These are phyloP conservation scores for Idaea straminata DNA, from an alignment of 2,888 invertebrate genomes.

Conservation along the genomic window DNA sequence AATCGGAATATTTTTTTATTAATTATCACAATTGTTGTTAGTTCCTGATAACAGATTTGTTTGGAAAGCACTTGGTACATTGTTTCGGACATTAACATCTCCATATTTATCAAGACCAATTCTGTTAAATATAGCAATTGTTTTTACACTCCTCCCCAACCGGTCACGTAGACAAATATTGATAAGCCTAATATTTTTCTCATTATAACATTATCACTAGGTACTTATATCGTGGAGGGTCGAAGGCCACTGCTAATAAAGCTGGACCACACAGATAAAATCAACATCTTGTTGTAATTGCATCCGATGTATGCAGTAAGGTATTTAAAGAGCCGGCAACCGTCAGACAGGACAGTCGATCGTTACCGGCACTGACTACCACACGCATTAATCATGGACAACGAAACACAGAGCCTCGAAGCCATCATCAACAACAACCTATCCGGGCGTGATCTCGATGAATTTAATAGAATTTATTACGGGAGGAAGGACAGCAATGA, in stretches of 20 bases:
- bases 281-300: constrained; percentile 35
- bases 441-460: constrained; percentile 63
- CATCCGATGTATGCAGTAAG: constrained; percentile 39
- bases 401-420: constrained; percentile 70
- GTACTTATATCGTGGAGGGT: constrained; percentile 55
- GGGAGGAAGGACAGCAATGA: constrained; percentile 64
- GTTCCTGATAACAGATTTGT: not conserved
- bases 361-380: constrained; percentile 28
- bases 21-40: not conserved
- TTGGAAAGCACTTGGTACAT: not conserved
- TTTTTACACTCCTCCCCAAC: constrained; percentile 19
- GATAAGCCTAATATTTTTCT: constrained; percentile 63
- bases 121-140: constrained; percentile 16
- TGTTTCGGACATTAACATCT: constrained; percentile 17
- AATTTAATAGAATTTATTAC: constrained; percentile 72
- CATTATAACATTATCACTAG: constrained; percentile 22
- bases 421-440: constrained; percentile 67
- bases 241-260: constrained; percentile 54
- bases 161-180: constrained; percentile 37
- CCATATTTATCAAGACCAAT: constrained; percentile 8
- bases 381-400: constrained; percentile 56
- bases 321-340: constrained; percentile 54
- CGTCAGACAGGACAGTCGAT: constrained; percentile 42
- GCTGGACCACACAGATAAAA: constrained; percentile 55
- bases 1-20: not conserved